Evolutionary conservation across 1,140 invertebrate species (phyloP).

Genomic region (Caenorhabditis elegans): WBcel235 BX284602.5:9946001-9946500

Average conservation of each 20-base stretch:
- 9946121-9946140: constrained; percentile 59
- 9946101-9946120: constrained; percentile 67
- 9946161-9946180: background rate
- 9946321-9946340: constrained; percentile 36
- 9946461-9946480: constrained; percentile 39
- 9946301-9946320: constrained; percentile 38
- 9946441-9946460: constrained; percentile 43
- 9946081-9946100: constrained; percentile 17
- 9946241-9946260: constrained; percentile 40
- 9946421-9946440: constrained; percentile 45
- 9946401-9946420: constrained; percentile 36
- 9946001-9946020: too few species aligned
- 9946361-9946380: background rate
- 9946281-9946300: constrained; percentile 47
- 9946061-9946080: constrained; percentile 60
- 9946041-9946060: constrained; percentile 63
- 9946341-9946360: too few species aligned
- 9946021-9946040: constrained; percentile 69
- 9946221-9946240: background rate
- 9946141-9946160: constrained; percentile 15
- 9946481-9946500: background rate
- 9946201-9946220: constrained; percentile 27
- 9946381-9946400: constrained; percentile 40
- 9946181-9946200: constrained; percentile 5
- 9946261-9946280: constrained; percentile 42